Conservation (phyloP, 2,113 vertebrate genomes). For the Tor tambroides region DNA sequence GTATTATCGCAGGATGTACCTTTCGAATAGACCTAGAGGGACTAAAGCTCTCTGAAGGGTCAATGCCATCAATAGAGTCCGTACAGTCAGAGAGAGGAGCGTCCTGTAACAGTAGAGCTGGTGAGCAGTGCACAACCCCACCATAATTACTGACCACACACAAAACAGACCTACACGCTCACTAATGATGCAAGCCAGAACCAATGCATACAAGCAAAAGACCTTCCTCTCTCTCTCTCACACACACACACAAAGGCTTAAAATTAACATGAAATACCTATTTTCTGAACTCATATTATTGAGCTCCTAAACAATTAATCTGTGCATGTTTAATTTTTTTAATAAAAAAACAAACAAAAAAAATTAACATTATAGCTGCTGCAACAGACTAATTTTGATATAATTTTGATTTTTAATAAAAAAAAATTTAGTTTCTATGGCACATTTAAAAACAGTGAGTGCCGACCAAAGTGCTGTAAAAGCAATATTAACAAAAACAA, state of each 20-base stretch:
- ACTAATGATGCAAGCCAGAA: conserved; percentile 47
- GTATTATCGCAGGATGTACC: conserved; percentile 84
- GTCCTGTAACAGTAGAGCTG: conserved; percentile 97
- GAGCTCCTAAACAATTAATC: neutral
- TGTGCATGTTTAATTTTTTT: no score
- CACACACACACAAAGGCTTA: neutral
- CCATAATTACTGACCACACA: conserved; percentile 67
- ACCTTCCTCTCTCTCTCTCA: no score
- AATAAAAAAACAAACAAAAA: no score
- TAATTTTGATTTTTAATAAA: no score
- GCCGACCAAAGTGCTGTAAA: no score
- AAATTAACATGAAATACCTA: neutral
- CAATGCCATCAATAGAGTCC: conserved; percentile 98
- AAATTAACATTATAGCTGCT: no score
- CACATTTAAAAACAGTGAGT: no score
- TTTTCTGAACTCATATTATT: no score
- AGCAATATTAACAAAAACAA: no score
- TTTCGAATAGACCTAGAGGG: conserved; percentile 98
- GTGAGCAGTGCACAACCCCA: conserved; percentile 84
- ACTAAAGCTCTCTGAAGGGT: conserved; percentile 94
- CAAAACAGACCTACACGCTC: conserved; percentile 57
- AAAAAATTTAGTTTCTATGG: no score
- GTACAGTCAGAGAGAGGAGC: conserved; percentile 99
- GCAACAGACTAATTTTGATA: no score
- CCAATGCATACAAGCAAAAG: neutral